Base-by-base conservation (phyloP, 2,113 vertebrate genomes). In the Lophotis ruficrista region DNA sequence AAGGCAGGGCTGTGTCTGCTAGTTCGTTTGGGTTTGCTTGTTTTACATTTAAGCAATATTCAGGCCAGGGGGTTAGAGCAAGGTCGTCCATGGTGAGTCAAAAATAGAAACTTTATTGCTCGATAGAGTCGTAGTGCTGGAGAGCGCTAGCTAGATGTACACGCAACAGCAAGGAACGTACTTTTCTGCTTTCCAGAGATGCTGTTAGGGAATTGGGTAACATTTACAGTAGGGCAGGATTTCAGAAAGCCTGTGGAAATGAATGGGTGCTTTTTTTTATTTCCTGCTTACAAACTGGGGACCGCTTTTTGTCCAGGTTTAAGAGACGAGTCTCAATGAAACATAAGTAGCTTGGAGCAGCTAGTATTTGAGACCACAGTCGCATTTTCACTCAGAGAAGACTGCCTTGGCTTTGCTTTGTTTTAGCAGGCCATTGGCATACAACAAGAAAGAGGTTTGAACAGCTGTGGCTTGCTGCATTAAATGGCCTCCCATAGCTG, bases 51-150 rank as follows among this genome's bases (percentile, higher is more conserved):
- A 70, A 92, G 62, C 28, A 12, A 58, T 33, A 43, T 87, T 96
- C 89, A 89, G 68, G 47, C 84, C 37, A 50, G 78, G 38, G 38
- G 31, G 83, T 95, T 96, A 65, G 47, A 90, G 50, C n/a, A 73
- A 91, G 83, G 70, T 81, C 24, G 4, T 93, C 68, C 66, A 51
- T 25, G 54, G 69, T 83, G 86, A 96, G 81, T 96, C 91, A 93
- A 96, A 97, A 96, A 95, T 94, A 95, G 94, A 96, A 94, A 66
- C 31, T 30, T 90, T 61, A 65, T 93, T 93, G 90, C 89, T 94
- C 28, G 77, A 96, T 35, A 90, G 89, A 48, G 6, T 85, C 85
- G 71, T 70, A 78, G 94, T n/a, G 22, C 92, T 94, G 94, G 89
- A 90, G 60, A 92, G 70, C 9, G 28, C 80, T 90, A 51, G 64